Base-by-base conservation (phyloP, 1,140 invertebrate genomes). In the Drosophila kanapiae region DNA sequence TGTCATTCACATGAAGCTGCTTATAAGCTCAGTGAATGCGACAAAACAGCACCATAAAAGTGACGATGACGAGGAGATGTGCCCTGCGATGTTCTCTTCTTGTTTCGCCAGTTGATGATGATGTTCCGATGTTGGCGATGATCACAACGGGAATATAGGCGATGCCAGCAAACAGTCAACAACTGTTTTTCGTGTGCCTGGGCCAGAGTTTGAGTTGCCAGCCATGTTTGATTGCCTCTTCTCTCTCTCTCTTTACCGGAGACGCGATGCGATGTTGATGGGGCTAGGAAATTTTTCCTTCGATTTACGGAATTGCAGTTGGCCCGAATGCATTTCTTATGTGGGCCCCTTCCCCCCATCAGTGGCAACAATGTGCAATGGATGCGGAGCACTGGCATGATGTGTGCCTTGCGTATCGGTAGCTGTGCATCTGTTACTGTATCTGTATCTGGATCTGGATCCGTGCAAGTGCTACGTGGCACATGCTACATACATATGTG, bases 221-320 rank as follows among this genome's bases (percentile, higher is more conserved):
- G 62, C 54, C 63, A 63, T 57, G 60, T 87, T 87, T 79, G 80
- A 87, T 80, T 86, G 83, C 65, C 71, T 67, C 49, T 11, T 29
- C 29, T 51, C 23, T 23, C 68, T 64, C 56, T 63, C 29, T 51
- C 68, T 64, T 54, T 63, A 59, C 35, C 65, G 47, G 75, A 49
- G 57, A 45, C 23, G 33, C 57, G 38, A 68, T 49, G 38, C 38
- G 57, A 53, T 74, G 57, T 75, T 74, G 69, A 62, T 74, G 71
- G 33, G 70, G 79, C 61, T 69, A 78, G 65, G 67, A 71, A 62
- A 69, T 70, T 78, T 78, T 54, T 74, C 69, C 65, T 75, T 80
- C 80, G 72, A 72, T 83, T 88, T 68, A 77, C 63, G 77, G 60
- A 88, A 87, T 88, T 83, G 84, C 80, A 74, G 80, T 69, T 82